Conservation (phyloP, 2,113 vertebrate species). For the Leucosticte australis region DNA sequence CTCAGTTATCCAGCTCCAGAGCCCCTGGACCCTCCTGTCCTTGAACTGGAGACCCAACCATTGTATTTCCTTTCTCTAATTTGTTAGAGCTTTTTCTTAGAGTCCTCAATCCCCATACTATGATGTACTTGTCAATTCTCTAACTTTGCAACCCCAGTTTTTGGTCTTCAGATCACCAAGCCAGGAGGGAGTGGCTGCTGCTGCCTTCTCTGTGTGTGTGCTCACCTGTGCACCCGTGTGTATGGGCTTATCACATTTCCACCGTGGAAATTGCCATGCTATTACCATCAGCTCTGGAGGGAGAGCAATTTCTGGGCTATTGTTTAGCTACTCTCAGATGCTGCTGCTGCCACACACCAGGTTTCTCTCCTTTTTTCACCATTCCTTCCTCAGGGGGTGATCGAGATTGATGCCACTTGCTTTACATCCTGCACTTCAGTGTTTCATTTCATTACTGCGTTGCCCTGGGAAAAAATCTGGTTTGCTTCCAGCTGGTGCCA, state of each 20-base stretch:
- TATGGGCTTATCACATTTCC: not conserved
- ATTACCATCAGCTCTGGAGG: not conserved
- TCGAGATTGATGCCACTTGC: not conserved
- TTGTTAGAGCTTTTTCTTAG: not conserved
- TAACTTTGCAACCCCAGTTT: not conserved
- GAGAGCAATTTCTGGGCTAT: not conserved
- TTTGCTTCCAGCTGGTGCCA: not conserved
- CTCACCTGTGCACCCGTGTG: not conserved
- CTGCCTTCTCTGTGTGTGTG: not conserved
- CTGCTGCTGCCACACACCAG: not conserved
- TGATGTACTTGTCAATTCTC: not conserved
- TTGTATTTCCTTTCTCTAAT: not conserved
- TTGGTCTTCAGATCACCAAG: not conserved
- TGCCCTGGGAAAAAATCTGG: not conserved
- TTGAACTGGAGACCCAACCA: not conserved
- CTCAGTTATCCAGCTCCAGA: fast-evolving
- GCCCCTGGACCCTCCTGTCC: not conserved
- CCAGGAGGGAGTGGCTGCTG: not conserved
- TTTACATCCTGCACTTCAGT: not conserved
- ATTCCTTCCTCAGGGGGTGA: not conserved
- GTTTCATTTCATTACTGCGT: not conserved
- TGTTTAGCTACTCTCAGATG: not conserved
- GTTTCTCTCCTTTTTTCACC: conserved; percentile 1
- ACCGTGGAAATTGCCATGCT: not conserved
- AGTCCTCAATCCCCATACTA: fast-evolving